A percentile compares a stretch with the other conserved stretches of the same genome.
phyloP scores from a whole-genome alignment of 2,113 vertebrate genomes.

The Pteruthius melanotis region DNA sequence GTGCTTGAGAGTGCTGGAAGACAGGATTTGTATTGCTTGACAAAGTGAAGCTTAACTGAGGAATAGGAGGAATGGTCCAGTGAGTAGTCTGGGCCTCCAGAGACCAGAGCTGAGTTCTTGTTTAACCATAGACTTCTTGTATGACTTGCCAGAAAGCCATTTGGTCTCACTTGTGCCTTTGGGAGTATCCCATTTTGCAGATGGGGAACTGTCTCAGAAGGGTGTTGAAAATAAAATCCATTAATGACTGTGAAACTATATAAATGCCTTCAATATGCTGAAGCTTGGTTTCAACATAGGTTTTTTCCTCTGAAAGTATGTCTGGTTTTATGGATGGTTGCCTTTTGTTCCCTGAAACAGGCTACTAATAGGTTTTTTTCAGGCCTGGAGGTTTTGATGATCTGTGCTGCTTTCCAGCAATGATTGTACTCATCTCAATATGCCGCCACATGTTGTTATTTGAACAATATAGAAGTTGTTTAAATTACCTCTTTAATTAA shows the following conservation, averaged over 20 bases:
- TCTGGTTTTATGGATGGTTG: slow-evolving; percentile 40
- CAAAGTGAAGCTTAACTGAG: background rate
- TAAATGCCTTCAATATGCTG: slow-evolving; percentile 51
- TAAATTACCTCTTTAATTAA: background rate
- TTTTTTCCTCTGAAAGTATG: background rate
- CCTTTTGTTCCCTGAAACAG: slow-evolving; percentile 39
- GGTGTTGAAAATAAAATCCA: slow-evolving; percentile 56
- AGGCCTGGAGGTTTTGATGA: background rate
- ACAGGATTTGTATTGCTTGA: background rate
- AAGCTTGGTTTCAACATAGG: background rate
- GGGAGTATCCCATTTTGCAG: slow-evolving; percentile 18
- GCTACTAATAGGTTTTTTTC: background rate
- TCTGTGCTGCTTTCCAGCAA: background rate
- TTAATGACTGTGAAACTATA: slow-evolving; percentile 24
- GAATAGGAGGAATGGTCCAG: background rate
- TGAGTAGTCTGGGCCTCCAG: background rate
- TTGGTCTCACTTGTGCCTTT: background rate
- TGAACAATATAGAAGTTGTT: background rate
- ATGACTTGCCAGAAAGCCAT: background rate
- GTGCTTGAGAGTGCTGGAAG: background rate
- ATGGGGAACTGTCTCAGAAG: slow-evolving; percentile 7
- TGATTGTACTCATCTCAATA: background rate
- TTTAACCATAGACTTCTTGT: background rate
- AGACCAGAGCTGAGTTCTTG: background rate
- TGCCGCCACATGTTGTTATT: background rate